Conservation (phyloP, 2,797 vertebrate species). For the Acridotheres tristis region DNA sequence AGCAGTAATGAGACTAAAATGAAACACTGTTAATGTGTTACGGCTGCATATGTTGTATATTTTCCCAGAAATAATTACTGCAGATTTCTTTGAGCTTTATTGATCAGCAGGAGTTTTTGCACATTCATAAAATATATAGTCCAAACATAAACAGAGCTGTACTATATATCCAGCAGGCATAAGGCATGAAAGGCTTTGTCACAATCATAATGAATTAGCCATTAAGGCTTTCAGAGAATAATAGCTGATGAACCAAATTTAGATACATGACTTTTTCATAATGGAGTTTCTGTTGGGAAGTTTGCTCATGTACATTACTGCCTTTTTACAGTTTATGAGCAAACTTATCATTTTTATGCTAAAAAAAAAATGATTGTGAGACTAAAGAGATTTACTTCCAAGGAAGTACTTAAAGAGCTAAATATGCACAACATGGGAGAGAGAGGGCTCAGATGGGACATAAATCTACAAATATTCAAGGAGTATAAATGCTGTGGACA, state of each 20-base stretch:
- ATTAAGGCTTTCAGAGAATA: constrained; percentile 33
- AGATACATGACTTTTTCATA: constrained; percentile 25
- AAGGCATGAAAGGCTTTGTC: background rate
- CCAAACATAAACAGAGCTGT: constrained; percentile 2
- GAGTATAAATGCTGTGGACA: background rate
- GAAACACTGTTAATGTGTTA: constrained; percentile 2
- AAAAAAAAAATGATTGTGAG: background rate
- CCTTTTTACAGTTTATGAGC: constrained; percentile 51
- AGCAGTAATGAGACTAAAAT: constrained; percentile 18
- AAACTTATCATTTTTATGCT: constrained; percentile 47
- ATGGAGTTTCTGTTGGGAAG: background rate
- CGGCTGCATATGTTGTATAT: constrained; percentile 13
- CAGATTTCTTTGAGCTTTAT: constrained; percentile 13
- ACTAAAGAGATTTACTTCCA: constrained; percentile 17
- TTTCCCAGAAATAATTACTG: constrained; percentile 42
- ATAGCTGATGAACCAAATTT: constrained; percentile 41
- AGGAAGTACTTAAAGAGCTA: background rate
- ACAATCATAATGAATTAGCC: constrained; percentile 9
- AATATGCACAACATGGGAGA: background rate
- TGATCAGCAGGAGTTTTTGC: constrained; percentile 20
- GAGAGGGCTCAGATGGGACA: background rate
- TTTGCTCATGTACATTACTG: constrained; percentile 25
- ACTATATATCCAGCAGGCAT: background rate
- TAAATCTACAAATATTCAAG: background rate
- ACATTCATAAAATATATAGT: background rate